Evolutionary conservation across 2,888 invertebrate genomes (phyloP).

Genomic region (Harpagoxenus sublaevis): DNA sequence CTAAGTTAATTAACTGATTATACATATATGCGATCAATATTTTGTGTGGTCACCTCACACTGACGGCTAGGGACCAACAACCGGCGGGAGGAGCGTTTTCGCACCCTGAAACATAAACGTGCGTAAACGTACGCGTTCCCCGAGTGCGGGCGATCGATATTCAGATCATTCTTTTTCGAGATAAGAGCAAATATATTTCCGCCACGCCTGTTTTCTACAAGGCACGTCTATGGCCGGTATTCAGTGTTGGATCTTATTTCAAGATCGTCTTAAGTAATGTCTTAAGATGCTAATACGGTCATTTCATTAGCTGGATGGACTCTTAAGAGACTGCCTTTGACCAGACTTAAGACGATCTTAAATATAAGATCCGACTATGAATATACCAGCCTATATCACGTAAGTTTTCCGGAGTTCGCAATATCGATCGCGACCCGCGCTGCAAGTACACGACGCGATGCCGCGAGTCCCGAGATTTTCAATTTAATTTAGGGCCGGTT

Average conservation of each 20-base stretch:
- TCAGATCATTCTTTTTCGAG: constrained; percentile 7
- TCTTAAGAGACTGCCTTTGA: too few relatives aligned
- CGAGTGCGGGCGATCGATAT: neutral
- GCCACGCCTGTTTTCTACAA: neutral
- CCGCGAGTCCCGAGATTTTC: neutral
- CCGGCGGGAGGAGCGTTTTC: constrained; percentile 30
- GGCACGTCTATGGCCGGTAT: neutral
- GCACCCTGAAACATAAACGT: constrained; percentile 65
- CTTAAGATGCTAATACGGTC: too few relatives aligned
- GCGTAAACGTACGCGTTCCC: constrained; percentile 58
- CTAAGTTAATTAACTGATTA: neutral
- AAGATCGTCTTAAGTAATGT: too few relatives aligned
- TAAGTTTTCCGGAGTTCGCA: neutral
- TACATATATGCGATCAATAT: neutral
- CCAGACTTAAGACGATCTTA: too few relatives aligned
- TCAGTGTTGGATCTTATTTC: too few relatives aligned
- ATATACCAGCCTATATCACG: too few relatives aligned
- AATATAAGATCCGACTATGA: too few relatives aligned
- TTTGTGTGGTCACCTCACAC: too few relatives aligned
- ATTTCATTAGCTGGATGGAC: too few relatives aligned
- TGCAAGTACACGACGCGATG: neutral
- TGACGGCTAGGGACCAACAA: constrained; percentile 48
- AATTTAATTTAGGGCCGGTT: neutral
- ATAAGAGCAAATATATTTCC: constrained; percentile 5
- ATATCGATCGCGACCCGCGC: neutral